A percentile compares a stretch with the other conserved stretches of the same genome.
Evolutionary conservation across 2,888 invertebrate species (phyloP).

Genomic region (Trachelus troglodyta): DNA sequence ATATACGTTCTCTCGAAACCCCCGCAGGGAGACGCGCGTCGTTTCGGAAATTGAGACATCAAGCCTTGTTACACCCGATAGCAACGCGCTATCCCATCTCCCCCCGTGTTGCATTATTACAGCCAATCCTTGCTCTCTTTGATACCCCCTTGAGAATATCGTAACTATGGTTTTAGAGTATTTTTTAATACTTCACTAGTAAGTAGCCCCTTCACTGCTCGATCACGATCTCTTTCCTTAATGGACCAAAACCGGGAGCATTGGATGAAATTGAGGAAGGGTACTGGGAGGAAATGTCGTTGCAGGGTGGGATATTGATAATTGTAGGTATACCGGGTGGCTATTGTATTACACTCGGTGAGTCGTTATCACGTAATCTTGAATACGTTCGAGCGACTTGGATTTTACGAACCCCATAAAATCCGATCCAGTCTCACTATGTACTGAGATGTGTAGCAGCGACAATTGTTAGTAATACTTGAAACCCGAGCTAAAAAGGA

Average conservation of each 20-base stretch:
- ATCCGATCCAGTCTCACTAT: constrained; percentile 19
- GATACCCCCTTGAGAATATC: neutral
- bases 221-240: neutral
- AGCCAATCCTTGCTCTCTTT: constrained; percentile 1
- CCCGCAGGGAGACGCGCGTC: constrained; percentile 37
- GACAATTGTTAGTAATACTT: constrained; percentile 30
- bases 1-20: constrained; percentile 10
- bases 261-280: neutral
- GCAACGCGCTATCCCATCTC: neutral
- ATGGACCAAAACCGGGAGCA: neutral
- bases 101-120: constrained; percentile 2
- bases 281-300: neutral
- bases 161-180: neutral
- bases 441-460: neutral
- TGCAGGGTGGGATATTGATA: neutral
- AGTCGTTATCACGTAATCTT: neutral
- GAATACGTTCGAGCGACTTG: neutral
- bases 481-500: constrained; percentile 33
- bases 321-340: neutral
- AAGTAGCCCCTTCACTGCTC: neutral
- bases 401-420: constrained; percentile 26
- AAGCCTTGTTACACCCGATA: constrained; percentile 53
- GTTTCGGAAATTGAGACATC: constrained; percentile 63
- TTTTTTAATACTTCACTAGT: neutral
- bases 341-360: neutral